Evolutionary conservation across 1,140 invertebrate species (phyloP).

Genomic region (Papilio helenus): DNA sequence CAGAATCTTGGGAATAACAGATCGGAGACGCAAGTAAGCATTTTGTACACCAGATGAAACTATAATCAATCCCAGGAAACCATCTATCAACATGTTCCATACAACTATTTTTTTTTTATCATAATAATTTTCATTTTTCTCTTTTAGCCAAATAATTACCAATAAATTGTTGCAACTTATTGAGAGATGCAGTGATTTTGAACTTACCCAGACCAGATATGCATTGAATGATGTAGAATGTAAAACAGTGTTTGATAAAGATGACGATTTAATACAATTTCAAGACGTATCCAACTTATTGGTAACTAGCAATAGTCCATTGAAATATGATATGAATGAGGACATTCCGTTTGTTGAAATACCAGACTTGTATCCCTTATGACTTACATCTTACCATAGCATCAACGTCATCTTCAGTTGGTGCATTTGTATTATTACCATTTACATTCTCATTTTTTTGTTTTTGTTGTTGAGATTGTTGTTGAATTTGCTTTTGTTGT

Average conservation of each 20-base stretch:
- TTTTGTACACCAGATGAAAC: neutral
- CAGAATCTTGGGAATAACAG: slow-evolving; percentile 88
- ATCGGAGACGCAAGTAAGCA: slow-evolving; percentile 87
- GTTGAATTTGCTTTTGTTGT: no score
- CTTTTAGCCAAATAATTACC: slow-evolving; percentile 87
- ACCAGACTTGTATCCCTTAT: no score
- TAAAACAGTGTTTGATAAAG: slow-evolving; percentile 84
- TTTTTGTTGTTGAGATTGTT: no score
- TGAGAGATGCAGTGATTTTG: slow-evolving; percentile 84
- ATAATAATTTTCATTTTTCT: slow-evolving; percentile 42
- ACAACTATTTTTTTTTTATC: no score
- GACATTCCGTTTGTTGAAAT: no score
- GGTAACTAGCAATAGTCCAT: slow-evolving; percentile 85
- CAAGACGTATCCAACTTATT: slow-evolving; percentile 85
- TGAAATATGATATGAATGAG: no score
- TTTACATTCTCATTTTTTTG: no score
- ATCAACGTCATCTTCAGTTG: no score
- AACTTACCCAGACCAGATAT: slow-evolving; percentile 82
- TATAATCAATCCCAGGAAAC: neutral
- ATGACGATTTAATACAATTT: slow-evolving; percentile 86
- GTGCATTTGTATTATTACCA: no score
- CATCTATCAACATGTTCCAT: no score
- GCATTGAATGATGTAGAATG: slow-evolving; percentile 84
- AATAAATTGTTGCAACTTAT: slow-evolving; percentile 88
- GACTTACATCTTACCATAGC: no score